Evolutionary conservation across 2,113 vertebrate genomes (phyloP), one percentile per base, ranked within the genome.

Genomic region (Choloepus hoffmanni): DNA sequence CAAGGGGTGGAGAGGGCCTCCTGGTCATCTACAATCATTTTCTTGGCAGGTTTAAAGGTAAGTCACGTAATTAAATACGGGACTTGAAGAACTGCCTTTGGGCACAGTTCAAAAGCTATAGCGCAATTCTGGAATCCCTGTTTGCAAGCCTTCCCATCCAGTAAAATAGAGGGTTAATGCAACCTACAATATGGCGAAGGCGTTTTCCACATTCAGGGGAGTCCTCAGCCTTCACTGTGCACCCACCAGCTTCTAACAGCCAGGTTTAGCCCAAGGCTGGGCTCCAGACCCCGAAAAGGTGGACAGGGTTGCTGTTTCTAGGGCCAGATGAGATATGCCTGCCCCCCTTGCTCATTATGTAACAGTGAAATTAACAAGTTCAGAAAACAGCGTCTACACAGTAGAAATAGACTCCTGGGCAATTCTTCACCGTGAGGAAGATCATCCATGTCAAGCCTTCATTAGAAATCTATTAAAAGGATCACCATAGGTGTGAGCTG

Each of bases 21-120:
- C 97, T 95, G 92, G 94, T 98, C 94, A 95, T 95, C 92, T 93
- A 90, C 96, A 94, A 84, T 8, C 0, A 86, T 91, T 95, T 97
- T 96, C 96, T 97, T 91, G 76, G 96, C 95, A 97, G 84, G 97
- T 86, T 95, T 90, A 89, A 93, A 98, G 94, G 83, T 86, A 94
- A 97, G 88, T 70, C 70, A 81, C 74, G 77, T 36, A 97, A 90
- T 85, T 97, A 96, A 95, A 94, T 0, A 7, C 0, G 88, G 23
- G 90, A 86, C 97, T 97, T 96, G 86, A 96, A 97, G 81, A 96
- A 58, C 67, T 60, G 91, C 92, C 93, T 87, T 5, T 93, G 89
- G 96, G 92, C 90, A 21, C 12, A 0, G 93, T 85, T 97, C 92
- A 92, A 95, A 81, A 97, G 94, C 87, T 76, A 0, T 0, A 8